A percentile compares a stretch with the other conserved stretches of the same genome.
These are phyloP conservation scores for Eciton burchellii DNA, from an alignment of 1,140 invertebrate species.

Conservation along the genomic window DNA sequence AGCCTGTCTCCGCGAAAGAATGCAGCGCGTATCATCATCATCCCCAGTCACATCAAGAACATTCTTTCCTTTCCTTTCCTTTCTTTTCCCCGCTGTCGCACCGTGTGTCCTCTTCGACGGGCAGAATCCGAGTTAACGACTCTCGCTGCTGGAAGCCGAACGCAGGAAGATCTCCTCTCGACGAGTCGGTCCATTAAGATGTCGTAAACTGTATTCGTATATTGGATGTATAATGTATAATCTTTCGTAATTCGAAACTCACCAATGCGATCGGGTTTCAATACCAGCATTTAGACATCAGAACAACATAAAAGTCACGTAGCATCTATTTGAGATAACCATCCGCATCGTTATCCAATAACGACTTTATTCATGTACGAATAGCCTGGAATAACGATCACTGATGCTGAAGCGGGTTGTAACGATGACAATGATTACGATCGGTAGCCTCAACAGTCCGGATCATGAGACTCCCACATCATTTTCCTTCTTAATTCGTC, in stretches of 20 bases:
- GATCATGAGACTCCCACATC: no score
- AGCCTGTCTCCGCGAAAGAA: slow-evolving; percentile 6
- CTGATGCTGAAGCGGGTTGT: neutral
- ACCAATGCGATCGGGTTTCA: neutral
- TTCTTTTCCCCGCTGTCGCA: slow-evolving; percentile 22
- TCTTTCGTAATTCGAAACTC: neutral
- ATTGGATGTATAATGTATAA: no score
- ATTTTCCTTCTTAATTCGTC: neutral
- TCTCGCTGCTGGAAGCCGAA: slow-evolving; percentile 25
- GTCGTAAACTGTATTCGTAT: slow-evolving; percentile 23
- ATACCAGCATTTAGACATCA: neutral
- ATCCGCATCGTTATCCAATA: no score
- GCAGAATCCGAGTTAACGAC: slow-evolving; percentile 14
- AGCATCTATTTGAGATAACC: no score
- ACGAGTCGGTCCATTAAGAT: neutral
- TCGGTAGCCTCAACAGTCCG: neutral
- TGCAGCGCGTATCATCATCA: neutral
- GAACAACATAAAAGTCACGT: neutral
- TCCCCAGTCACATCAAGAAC: neutral
- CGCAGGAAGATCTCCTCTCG: slow-evolving; percentile 9
- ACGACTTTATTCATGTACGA: neutral
- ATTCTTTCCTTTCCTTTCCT: neutral
- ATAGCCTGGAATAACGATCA: neutral
- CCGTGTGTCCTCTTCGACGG: slow-evolving; percentile 5
- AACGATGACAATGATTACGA: neutral